Conservation (phyloP, 2,888 invertebrate genomes). For the Cremastinae sp. region DNA sequence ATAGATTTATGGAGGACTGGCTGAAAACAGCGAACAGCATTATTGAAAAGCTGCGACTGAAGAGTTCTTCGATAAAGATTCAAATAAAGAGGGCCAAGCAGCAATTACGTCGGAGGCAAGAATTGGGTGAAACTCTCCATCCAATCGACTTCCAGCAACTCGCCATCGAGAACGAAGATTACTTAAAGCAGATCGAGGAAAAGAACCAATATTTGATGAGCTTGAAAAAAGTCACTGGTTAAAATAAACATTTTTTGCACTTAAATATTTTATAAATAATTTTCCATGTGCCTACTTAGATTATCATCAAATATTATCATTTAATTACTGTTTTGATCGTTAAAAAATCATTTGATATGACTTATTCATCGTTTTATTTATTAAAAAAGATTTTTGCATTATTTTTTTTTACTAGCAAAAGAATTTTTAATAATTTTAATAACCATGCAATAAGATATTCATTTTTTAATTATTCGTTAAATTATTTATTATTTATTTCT, state of each 20-base stretch:
- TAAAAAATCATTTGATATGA: too few relatives aligned
- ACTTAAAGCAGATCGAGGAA: slow-evolving; percentile 82
- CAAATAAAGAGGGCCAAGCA: slow-evolving; percentile 82
- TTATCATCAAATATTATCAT: too few relatives aligned
- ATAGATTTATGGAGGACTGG: slow-evolving; percentile 84
- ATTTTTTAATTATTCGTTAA: neutral
- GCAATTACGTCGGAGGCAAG: slow-evolving; percentile 82
- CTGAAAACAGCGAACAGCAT: slow-evolving; percentile 82
- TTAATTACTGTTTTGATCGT: too few relatives aligned
- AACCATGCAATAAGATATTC: too few relatives aligned
- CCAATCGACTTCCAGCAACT: slow-evolving; percentile 85
- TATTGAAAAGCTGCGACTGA: slow-evolving; percentile 83
- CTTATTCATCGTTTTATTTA: too few relatives aligned
- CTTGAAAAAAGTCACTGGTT: slow-evolving; percentile 84
- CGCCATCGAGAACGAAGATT: slow-evolving; percentile 84
- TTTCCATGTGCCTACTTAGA: too few relatives aligned
- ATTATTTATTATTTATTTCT: slow-evolving; percentile 1
- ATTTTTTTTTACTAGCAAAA: neutral
- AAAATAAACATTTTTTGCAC: neutral
- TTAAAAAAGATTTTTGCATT: neutral
- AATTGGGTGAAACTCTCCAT: slow-evolving; percentile 83
- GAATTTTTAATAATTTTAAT: too few relatives aligned
- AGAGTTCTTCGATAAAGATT: slow-evolving; percentile 83
- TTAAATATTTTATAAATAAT: too few relatives aligned
- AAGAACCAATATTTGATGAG: slow-evolving; percentile 82